Evolutionary conservation across 2,797 vertebrate species (phyloP).

Genomic region (Erpetoichthys calabaricus): DNA sequence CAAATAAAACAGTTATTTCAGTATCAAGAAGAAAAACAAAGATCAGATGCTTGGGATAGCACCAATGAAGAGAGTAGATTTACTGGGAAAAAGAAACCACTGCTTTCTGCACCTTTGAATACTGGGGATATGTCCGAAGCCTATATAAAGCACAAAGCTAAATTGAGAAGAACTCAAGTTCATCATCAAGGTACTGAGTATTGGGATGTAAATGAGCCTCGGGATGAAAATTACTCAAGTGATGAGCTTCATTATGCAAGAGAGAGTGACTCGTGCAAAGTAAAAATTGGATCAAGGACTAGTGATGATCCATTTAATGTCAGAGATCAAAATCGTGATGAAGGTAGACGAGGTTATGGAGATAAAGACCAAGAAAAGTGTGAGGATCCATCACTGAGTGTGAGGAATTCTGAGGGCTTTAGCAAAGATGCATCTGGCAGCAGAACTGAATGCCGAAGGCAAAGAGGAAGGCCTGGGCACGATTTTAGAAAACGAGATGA

Average conservation of each 20-base stretch:
- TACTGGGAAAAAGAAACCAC: slow-evolving; percentile 57
- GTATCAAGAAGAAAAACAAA: slow-evolving; percentile 88
- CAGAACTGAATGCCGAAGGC: slow-evolving; percentile 22
- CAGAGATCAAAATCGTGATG: slow-evolving; percentile 48
- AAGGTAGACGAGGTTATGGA: slow-evolving; percentile 43
- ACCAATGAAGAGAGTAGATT: slow-evolving; percentile 50
- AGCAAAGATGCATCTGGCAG: slow-evolving; percentile 14
- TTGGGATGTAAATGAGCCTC: slow-evolving; percentile 49
- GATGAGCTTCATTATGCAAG: slow-evolving; percentile 49
- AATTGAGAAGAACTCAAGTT: slow-evolving; percentile 83
- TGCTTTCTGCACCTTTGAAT: slow-evolving; percentile 28
- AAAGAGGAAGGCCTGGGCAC: slow-evolving; percentile 18
- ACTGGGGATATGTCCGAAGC: slow-evolving; percentile 48
- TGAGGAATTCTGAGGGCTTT: slow-evolving; percentile 27
- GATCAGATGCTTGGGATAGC: slow-evolving; percentile 66
- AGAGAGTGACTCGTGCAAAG: slow-evolving; percentile 54
- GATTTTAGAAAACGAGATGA: slow-evolving; percentile 28
- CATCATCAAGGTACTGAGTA: slow-evolving; percentile 54
- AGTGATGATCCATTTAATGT: slow-evolving; percentile 45
- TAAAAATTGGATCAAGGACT: slow-evolving; percentile 35
- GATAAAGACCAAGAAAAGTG: slow-evolving; percentile 25
- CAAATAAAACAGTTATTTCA: slow-evolving; percentile 89
- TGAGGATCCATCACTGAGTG: slow-evolving; percentile 26
- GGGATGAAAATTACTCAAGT: slow-evolving; percentile 44
- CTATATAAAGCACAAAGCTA: slow-evolving; percentile 87